Base-by-base conservation (phyloP, 1,140 invertebrate genomes). In the Goniozus legneri region DNA sequence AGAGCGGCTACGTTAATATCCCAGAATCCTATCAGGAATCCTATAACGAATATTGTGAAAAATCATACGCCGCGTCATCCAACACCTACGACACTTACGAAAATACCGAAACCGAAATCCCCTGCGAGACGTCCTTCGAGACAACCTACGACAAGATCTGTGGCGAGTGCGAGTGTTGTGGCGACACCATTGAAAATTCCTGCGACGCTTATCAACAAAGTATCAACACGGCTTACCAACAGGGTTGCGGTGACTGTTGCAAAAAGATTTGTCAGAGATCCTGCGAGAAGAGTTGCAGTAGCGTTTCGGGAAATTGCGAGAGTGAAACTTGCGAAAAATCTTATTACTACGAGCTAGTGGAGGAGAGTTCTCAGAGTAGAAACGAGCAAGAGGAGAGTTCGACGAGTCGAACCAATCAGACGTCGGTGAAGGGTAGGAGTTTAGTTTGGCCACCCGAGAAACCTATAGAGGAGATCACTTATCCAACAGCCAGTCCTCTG, bases 401-500 rank as follows among this genome's bases (percentile, higher is more conserved):
- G 8, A 31, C 14, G 4, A 20, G 18, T 20, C 15, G 19, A 62
- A 39, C 51, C 45, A 20, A 58, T 54, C 15, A 62, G 31, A 36
- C 38, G 2, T 65, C 62, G n/a, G 54, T 62, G 18, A 62, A 55
- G 47, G 51, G 60, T 14, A 72, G 66, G 39, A 61, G 49, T 8
- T 44, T 65, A 33, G 35, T 54, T 27, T 76, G 72, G 74, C 74
- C 73, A 16, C 74, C 72, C 0, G 20, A 48, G 1, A 75, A 73
- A 35, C 52, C 58, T 0, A 65, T 75, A 22, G 73, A 75, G 44
- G 74, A 76, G 12, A 63, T 68, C 13, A 75, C 72, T 2, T 76
- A 75, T 50, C 73, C 72, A 0, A 76, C 73, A 2, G 74, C 74
- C 2, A 74, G 73, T 67, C 73, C 74, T 0, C 48, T 76, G 13